Conservation (phyloP, 2,797 vertebrate species). For the Gymnothorax reevesii region DNA sequence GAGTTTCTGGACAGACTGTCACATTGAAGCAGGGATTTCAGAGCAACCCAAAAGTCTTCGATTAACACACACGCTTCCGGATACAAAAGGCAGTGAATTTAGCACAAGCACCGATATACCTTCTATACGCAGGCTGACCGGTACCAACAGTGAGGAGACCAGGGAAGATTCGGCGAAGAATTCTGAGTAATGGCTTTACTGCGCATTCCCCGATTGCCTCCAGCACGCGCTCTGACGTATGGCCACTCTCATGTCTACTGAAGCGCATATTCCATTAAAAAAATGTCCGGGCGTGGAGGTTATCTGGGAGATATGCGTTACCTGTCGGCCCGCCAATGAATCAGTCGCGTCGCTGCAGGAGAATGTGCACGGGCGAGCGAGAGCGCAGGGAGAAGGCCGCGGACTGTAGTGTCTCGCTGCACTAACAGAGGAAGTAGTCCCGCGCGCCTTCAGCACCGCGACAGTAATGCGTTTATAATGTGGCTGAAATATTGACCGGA, state of each 20-base stretch:
- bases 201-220: background rate
- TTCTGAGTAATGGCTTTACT: background rate
- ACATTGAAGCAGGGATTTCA: too few relatives aligned
- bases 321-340: background rate
- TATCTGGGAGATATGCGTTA: background rate
- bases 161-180: background rate
- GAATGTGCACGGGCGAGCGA: background rate
- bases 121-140: background rate
- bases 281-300: background rate
- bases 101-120: background rate
- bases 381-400: background rate
- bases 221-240: background rate
- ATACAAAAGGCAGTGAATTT: background rate
- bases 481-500: constrained; percentile 21
- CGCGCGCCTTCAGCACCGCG: background rate
- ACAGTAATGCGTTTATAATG: constrained; percentile 23
- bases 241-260: background rate
- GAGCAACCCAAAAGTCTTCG: background rate
- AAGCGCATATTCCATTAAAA: background rate
- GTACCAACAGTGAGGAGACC: background rate
- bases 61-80: background rate
- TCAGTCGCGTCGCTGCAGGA: background rate
- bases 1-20: too few relatives aligned
- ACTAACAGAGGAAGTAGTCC: background rate
- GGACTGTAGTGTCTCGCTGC: background rate